phyloP scores from a whole-genome alignment of 2,888 invertebrate genomes.

The Yponomeuta evonymella region DNA sequence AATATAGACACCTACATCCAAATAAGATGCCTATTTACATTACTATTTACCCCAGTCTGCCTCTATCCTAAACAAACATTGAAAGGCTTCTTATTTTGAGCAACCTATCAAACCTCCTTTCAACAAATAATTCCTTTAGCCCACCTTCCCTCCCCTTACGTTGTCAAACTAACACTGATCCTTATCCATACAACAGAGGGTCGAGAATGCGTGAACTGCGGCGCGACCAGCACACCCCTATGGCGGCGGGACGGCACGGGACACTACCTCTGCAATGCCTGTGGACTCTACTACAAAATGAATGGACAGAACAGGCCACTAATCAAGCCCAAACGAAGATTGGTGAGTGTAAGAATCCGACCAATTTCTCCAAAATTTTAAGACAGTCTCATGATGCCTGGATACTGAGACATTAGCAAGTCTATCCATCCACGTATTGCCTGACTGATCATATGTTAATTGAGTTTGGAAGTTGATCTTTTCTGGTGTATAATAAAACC shows the following conservation, averaged over 20 bases:
- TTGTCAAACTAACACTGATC: conserved; percentile 7
- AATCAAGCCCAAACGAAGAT: conserved; percentile 99
- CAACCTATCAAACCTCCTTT: neutral
- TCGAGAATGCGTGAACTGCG: conserved; percentile 99
- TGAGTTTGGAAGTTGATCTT: neutral
- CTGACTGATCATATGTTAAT: neutral
- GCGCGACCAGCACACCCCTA: conserved; percentile 97
- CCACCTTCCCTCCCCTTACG: neutral
- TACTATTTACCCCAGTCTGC: neutral
- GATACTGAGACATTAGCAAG: neutral
- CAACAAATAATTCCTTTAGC: neutral
- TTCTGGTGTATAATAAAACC: neutral
- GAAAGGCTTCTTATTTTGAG: neutral
- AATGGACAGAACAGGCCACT: conserved; percentile 99
- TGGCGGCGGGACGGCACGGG: conserved; percentile 99
- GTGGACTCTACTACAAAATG: conserved; percentile 99
- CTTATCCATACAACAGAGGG: conserved; percentile 80
- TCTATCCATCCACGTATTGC: neutral
- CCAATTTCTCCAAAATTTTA: conserved; percentile 41
- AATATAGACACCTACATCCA: neutral
- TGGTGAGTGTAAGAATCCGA: conserved; percentile 91
- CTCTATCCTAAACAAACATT: neutral
- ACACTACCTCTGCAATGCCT: conserved; percentile 98
- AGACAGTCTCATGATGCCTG: neutral
- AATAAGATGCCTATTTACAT: neutral